Percentiles rank a stretch among this genome's conserved stretches.
Conservation (phyloP, 2,797 vertebrate species). For the Girardinus metallicus region DNA sequence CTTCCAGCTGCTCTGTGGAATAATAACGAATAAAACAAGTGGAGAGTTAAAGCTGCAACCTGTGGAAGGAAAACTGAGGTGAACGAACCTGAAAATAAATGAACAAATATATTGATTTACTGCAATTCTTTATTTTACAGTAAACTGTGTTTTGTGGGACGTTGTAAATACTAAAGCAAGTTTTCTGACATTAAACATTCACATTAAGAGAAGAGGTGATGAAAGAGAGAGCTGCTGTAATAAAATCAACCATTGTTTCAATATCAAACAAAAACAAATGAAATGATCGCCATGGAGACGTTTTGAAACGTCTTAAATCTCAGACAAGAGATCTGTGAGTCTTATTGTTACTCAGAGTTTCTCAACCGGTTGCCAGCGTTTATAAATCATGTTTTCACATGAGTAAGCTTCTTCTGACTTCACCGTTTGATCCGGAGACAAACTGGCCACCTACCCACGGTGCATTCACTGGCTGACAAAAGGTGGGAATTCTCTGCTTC, state of each 20-base stretch:
- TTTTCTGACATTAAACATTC: not conserved
- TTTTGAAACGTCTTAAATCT: not conserved
- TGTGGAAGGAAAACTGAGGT: no score
- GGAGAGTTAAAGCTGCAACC: not conserved
- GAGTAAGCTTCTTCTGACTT: not conserved
- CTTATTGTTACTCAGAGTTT: not conserved
- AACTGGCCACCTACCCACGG: not conserved
- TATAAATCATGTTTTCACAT: conserved; percentile 5
- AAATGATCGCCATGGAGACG: not conserved
- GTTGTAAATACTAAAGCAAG: not conserved
- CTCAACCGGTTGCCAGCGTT: not conserved
- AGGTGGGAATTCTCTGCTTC: not conserved
- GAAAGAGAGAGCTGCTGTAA: not conserved
- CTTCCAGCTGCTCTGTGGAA: not conserved
- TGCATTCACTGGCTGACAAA: not conserved
- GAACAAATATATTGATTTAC: not conserved
- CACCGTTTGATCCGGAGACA: not conserved
- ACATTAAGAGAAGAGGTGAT: not conserved
- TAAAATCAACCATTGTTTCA: not conserved
- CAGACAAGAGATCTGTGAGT: not conserved
- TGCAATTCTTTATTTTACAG: not conserved
- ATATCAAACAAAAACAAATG: not conserved
- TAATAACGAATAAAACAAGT: not conserved
- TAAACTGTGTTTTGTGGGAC: not conserved
- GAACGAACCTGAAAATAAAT: not conserved